Evolutionary conservation across 1,140 invertebrate species (phyloP).

Genomic region (Atta cephalotes): DNA sequence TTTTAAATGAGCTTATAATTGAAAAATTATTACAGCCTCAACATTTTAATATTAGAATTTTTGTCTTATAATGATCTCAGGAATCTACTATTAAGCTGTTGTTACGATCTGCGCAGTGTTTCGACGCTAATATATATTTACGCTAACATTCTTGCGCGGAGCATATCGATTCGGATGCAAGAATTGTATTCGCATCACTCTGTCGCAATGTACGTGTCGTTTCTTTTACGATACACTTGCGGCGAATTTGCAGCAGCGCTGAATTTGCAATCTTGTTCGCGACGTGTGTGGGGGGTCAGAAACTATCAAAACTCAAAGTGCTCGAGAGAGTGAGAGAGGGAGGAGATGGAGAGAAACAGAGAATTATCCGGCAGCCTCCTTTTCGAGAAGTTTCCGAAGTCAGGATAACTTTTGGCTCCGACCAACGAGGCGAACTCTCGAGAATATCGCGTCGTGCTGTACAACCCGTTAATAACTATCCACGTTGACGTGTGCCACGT

Average conservation of each 20-base stretch:
- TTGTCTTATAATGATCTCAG: too few relatives aligned
- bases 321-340: conserved; percentile 17
- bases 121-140: background rate
- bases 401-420: conserved; percentile 53
- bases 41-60: too few relatives aligned
- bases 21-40: too few relatives aligned
- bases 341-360: conserved; percentile 7
- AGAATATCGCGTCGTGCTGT: conserved; percentile 41
- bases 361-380: conserved; percentile 28
- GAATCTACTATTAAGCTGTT: too few relatives aligned
- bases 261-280: conserved; percentile 66
- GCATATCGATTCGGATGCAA: background rate
- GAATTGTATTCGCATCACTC: conserved; percentile 27
- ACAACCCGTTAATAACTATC: conserved; percentile 59
- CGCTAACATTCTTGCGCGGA: background rate
- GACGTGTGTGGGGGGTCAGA: conserved; percentile 22
- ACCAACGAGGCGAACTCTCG: conserved; percentile 60
- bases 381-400: conserved; percentile 54
- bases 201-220: conserved; percentile 9
- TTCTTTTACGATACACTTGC: conserved; percentile 61
- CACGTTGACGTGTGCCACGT: conserved; percentile 41
- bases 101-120: too few relatives aligned
- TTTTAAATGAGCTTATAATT: too few relatives aligned
- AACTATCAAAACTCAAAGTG: conserved; percentile 31
- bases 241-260: conserved; percentile 24